phyloP scores from a whole-genome alignment of 2,888 invertebrate species.

The Eurois occulta region DNA sequence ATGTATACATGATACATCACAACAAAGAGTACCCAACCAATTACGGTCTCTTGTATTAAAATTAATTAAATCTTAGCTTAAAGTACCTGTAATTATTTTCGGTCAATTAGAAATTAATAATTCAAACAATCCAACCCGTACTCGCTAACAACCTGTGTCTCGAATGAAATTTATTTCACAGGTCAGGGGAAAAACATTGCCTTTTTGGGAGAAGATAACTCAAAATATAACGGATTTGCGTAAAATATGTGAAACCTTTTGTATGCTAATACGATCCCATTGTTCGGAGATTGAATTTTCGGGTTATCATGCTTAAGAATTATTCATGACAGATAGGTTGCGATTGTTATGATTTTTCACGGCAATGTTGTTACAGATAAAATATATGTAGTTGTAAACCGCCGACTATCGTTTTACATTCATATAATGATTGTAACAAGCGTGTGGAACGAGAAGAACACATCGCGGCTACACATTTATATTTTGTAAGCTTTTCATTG shows the following conservation, averaged over 20 bases:
- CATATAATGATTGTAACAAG: slow-evolving; percentile 25
- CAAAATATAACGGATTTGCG: slow-evolving; percentile 89
- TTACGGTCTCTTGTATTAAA: neutral
- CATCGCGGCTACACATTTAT: slow-evolving; percentile 44
- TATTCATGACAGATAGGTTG: slow-evolving; percentile 87
- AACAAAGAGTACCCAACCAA: slow-evolving; percentile 1
- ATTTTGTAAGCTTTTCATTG: slow-evolving; percentile 56
- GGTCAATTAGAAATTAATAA: slow-evolving; percentile 73
- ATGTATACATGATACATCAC: neutral
- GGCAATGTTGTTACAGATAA: slow-evolving; percentile 54
- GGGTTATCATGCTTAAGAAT: slow-evolving; percentile 88
- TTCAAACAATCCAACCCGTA: slow-evolving; percentile 72
- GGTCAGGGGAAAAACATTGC: slow-evolving; percentile 84
- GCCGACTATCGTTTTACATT: slow-evolving; percentile 1
- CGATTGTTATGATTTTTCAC: slow-evolving; percentile 80
- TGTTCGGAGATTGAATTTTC: slow-evolving; percentile 90
- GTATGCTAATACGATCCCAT: slow-evolving; percentile 90
- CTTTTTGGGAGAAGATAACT: slow-evolving; percentile 87
- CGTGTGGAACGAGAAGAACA: slow-evolving; percentile 9
- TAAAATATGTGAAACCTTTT: slow-evolving; percentile 90
- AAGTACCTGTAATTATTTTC: slow-evolving; percentile 26
- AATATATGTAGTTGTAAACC: slow-evolving; percentile 15
- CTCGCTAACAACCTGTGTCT: slow-evolving; percentile 74
- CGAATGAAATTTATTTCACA: slow-evolving; percentile 84
- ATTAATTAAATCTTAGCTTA: slow-evolving; percentile 37